Base-by-base conservation (phyloP, 1,140 invertebrate species). In the Papilio xuthus region DNA sequence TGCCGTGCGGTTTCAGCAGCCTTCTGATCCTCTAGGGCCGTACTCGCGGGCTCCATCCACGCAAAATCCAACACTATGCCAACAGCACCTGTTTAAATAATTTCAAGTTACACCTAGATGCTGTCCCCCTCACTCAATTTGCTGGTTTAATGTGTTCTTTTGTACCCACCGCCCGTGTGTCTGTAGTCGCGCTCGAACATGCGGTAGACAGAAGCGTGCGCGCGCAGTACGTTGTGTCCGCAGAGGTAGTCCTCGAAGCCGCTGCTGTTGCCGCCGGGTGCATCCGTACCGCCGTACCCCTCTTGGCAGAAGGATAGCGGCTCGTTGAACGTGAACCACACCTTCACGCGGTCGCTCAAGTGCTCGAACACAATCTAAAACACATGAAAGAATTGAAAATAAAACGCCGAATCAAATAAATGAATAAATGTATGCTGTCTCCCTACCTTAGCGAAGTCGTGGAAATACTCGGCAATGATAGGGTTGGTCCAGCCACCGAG, bases 311-410 rank as follows among this genome's bases (percentile, higher is more conserved):
- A 92, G 4, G 90, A 87, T 0, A 90, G 83, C 0, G 95, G 94
- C 83, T 95, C 95, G 85, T 95, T 95, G 80, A 95, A 93, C 0
- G 95, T 95, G 3, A 94, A 83, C 94, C 94, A 95, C n/a, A 80
- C 71, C 41, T 87, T 86, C 0, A 96, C 95, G 69, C 94, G 92
- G 85, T 95, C 93, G 0, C 95, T 95, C 77, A 95, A 96, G 77
- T 91, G 88, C 37, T 94, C 89, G 77, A 96, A 95, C 6, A 95
- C 85, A 0, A 96, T 82, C 91, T 89, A 42, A 13, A 81, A 82
- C 20, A 4, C 72, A 28, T 20, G n/a, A 41, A 60, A 18, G 47
- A 32, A 47, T 75, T 8, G 0, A 53, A n/a, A 53, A 53, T 53
- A 20, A 53, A 53, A 53, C n/a, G 13, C 10, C 18, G 20, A 76